Conservation (phyloP, 2,113 vertebrate genomes). For the Otolemur garnettii region DNA sequence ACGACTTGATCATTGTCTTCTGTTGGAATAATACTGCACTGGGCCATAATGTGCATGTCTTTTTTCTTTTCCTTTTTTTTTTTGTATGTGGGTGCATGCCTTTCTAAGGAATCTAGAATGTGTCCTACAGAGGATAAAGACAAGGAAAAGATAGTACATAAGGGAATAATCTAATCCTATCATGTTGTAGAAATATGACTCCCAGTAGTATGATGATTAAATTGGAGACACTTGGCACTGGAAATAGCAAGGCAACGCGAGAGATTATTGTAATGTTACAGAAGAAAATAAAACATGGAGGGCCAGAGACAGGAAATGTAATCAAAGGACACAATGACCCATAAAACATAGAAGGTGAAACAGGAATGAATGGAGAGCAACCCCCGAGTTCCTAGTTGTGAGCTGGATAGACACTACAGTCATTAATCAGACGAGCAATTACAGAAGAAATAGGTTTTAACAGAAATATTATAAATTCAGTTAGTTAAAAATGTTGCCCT, state of each 20-base stretch:
- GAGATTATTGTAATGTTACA: background rate
- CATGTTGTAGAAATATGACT: background rate
- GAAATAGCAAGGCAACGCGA: background rate
- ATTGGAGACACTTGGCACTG: background rate
- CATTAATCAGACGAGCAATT: background rate
- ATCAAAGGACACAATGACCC: background rate
- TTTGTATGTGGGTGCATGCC: background rate
- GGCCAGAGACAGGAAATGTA: background rate
- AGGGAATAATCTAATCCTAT: background rate
- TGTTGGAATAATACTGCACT: background rate
- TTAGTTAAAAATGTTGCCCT: slow-evolving; percentile 20
- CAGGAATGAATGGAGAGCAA: background rate
- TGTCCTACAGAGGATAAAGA: background rate
- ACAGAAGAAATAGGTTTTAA: background rate
- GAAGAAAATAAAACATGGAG: background rate
- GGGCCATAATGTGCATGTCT: background rate
- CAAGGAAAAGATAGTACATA: background rate
- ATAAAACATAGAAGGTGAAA: background rate
- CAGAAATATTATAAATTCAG: background rate
- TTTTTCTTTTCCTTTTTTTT: background rate
- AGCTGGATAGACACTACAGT: background rate
- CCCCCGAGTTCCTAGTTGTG: background rate
- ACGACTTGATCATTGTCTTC: background rate
- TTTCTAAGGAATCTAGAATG: background rate
- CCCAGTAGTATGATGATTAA: background rate